Percentiles rank a stretch among this genome's conserved stretches.
phyloP scores from a whole-genome alignment of 2,888 invertebrate genomes.

The Tipula vernalis region DNA sequence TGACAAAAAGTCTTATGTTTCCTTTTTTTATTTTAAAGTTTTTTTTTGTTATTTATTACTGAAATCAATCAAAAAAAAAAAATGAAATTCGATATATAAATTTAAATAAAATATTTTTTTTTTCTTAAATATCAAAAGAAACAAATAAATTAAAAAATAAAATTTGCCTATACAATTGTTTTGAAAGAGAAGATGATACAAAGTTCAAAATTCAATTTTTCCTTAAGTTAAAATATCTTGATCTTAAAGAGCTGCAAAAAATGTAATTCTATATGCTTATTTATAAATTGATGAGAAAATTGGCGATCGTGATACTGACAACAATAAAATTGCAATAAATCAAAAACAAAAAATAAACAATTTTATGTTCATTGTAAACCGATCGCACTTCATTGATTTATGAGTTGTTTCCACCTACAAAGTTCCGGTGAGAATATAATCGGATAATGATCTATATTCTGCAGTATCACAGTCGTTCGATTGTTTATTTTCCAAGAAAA shows the following conservation, averaged over 20 bases:
- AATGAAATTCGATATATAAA: background rate
- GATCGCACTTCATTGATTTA: background rate
- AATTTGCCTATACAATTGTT: background rate
- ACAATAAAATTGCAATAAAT: background rate
- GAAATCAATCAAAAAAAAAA: background rate
- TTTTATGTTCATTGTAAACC: background rate
- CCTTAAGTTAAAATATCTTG: background rate
- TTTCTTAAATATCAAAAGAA: background rate
- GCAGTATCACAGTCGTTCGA: background rate
- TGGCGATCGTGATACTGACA: background rate
- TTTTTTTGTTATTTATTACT: background rate
- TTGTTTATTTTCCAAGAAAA: background rate
- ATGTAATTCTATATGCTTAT: background rate
- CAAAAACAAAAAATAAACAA: background rate
- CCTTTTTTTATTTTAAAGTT: background rate
- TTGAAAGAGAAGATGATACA: background rate
- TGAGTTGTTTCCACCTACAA: background rate
- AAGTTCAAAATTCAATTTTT: background rate
- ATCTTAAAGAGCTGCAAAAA: background rate
- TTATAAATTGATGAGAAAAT: background rate
- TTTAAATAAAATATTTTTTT: background rate
- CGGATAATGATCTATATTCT: background rate
- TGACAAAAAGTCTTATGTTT: background rate
- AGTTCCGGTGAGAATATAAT: background rate
- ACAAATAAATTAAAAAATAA: background rate